Base-by-base conservation (phyloP, 2,113 vertebrate species). In the Brienomyrus brachyistius region DNA sequence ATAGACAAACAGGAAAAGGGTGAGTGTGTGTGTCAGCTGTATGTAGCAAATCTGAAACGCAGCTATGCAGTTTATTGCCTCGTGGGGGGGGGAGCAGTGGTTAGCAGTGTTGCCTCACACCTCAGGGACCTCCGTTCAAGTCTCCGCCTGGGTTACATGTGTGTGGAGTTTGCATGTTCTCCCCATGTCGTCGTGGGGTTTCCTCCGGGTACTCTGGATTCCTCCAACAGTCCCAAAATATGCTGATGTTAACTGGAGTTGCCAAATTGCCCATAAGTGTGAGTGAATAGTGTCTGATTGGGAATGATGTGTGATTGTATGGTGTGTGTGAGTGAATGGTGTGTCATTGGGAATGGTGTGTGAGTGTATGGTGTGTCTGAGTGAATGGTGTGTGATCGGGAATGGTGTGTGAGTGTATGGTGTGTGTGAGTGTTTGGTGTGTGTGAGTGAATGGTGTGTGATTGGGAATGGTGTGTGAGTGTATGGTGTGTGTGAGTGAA, bases 1-100 rank as follows among this genome's bases (percentile, higher is more conserved):
- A 91, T 74, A 85, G 88, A 91, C 90, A 91, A 66, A 80, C 51
- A 21, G 90, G 88, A 23, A 93, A 92, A 93, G 77, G 15, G 48
- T 82, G 40, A 50, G 90, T 77, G 89, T 87, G 85, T 70, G 89
- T 52, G 8, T 31, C 9, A 13, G 10, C 5, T 59, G 50, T 54
- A 47, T 23, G 10, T 11, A 48, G 21, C 19, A 48, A 45, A 84
- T 84, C 82, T 11, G 19, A 84, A 84, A 23, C 10, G 19, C 45
- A 84, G 82, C 17, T 6, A n/a, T 2, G 48, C 40, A 50, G 45
- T 45, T 85, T 51, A 17, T 85, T 85, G n/a, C 19, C 9, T 19
- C 6, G 21, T 6, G 56, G 54, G 54, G 54, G 54, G 54, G 1
- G 56, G 56, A 0, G 9, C 56, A 59, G 56, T 59, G 56, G 56